These are phyloP conservation scores for Novumbra hubbsi DNA, from an alignment of 2,797 vertebrate species.

Conservation along the genomic window DNA sequence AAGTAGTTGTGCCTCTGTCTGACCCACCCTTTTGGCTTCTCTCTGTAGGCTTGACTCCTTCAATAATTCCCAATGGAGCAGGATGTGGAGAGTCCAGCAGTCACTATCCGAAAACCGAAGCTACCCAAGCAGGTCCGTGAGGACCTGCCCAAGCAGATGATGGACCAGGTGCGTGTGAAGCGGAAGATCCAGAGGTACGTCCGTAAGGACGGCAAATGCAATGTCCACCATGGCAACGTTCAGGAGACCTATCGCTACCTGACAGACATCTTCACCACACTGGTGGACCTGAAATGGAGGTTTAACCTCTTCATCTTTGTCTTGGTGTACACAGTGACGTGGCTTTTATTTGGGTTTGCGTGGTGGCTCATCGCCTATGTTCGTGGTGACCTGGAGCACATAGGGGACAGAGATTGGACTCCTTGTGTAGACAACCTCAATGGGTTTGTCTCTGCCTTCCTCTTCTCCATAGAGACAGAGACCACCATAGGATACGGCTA, in stretches of 20 bases:
- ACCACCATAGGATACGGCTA: slow-evolving; percentile 98
- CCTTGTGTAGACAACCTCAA: slow-evolving; percentile 98
- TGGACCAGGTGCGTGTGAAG: slow-evolving; percentile 74
- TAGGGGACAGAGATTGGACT: slow-evolving; percentile 89
- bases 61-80: slow-evolving; percentile 91
- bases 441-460: slow-evolving; percentile 94
- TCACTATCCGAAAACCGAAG: slow-evolving; percentile 84
- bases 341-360: slow-evolving; percentile 98
- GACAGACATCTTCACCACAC: slow-evolving; percentile 96
- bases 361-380: slow-evolving; percentile 98
- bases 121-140: slow-evolving; percentile 85
- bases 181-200: slow-evolving; percentile 93
- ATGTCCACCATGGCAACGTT: slow-evolving; percentile 96
- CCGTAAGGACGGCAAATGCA: slow-evolving; percentile 96
- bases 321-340: slow-evolving; percentile 96
- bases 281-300: slow-evolving; percentile 97
- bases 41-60: slow-evolving; percentile 78
- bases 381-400: slow-evolving; percentile 93
- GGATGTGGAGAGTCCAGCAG: slow-evolving; percentile 91
- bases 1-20: not conserved
- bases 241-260: slow-evolving; percentile 95
- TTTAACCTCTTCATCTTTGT: slow-evolving; percentile 98
- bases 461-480: slow-evolving; percentile 99
- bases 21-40: slow-evolving; percentile 34
- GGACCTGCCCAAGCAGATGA: slow-evolving; percentile 80